These are phyloP conservation scores for Tapera naevia DNA, from an alignment of 2,797 vertebrate species.

Conservation along the genomic window DNA sequence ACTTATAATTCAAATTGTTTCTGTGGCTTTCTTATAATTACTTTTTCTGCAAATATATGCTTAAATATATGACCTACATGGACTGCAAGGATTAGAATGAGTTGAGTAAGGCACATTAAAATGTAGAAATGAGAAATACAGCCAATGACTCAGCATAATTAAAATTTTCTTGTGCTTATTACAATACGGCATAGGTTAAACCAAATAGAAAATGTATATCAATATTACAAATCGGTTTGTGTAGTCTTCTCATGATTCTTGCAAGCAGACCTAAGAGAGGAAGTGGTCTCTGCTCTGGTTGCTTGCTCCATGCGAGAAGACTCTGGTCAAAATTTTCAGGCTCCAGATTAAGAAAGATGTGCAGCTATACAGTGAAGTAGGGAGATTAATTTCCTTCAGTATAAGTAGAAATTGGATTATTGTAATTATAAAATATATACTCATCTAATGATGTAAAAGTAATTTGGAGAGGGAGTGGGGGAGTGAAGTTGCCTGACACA, in stretches of 20 bases:
- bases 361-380: not conserved
- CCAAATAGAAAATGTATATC: not conserved
- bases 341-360: not conserved
- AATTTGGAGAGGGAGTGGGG: not conserved
- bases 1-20: not conserved
- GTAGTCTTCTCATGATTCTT: not conserved
- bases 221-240: not conserved
- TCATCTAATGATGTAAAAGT: not conserved
- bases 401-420: not conserved
- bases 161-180: not conserved
- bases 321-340: not conserved
- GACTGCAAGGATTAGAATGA: not conserved
- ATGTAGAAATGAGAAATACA: not conserved
- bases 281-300: not conserved
- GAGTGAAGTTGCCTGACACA: not conserved
- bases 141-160: not conserved
- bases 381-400: not conserved
- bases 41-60: not conserved
- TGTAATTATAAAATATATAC: not conserved
- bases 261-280: not conserved
- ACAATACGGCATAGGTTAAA: not conserved
- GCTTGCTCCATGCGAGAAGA: not conserved
- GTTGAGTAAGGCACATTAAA: not conserved
- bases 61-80: not conserved
- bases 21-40: not conserved